These are phyloP conservation scores for Orchesella flavescens DNA, from an alignment of 2,888 invertebrate species.

Conservation along the genomic window DNA sequence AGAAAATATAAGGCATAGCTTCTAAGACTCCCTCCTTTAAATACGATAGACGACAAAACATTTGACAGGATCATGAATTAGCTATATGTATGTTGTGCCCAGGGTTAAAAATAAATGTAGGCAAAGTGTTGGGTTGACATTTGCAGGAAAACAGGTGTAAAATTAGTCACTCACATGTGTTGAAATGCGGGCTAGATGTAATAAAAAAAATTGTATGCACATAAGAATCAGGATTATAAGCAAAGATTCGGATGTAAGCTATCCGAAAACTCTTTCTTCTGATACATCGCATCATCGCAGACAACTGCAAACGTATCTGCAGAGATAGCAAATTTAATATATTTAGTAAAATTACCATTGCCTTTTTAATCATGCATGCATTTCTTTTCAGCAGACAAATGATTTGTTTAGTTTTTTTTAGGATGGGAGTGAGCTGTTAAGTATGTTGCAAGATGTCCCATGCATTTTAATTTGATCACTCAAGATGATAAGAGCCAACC, in stretches of 20 bases:
- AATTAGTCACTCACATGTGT: constrained; percentile 71
- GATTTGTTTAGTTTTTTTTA: too few relatives aligned
- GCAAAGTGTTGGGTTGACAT: constrained; percentile 69
- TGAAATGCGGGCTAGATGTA: constrained; percentile 58
- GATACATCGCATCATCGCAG: too few relatives aligned
- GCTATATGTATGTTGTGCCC: constrained; percentile 40
- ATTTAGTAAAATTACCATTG: constrained; percentile 50
- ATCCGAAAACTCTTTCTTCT: too few relatives aligned
- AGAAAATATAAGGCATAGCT: too few relatives aligned
- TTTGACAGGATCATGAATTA: constrained; percentile 67
- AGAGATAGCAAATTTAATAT: too few relatives aligned
- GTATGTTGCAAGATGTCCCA: constrained; percentile 15
- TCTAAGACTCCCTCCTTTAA: too few relatives aligned
- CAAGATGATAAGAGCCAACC: not conserved
- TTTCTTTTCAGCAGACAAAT: not conserved
- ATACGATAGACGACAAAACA: too few relatives aligned
- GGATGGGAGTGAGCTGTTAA: too few relatives aligned
- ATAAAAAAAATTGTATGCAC: not conserved
- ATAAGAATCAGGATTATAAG: too few relatives aligned
- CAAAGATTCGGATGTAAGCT: too few relatives aligned
- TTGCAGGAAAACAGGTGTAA: constrained; percentile 71
- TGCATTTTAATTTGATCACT: constrained; percentile 57
- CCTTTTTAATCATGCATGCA: constrained; percentile 47
- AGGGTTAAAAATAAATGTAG: constrained; percentile 71
- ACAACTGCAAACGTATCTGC: too few relatives aligned